phyloP scores from a whole-genome alignment of 1,140 invertebrate species.

The Adoxophyes honmai region DNA sequence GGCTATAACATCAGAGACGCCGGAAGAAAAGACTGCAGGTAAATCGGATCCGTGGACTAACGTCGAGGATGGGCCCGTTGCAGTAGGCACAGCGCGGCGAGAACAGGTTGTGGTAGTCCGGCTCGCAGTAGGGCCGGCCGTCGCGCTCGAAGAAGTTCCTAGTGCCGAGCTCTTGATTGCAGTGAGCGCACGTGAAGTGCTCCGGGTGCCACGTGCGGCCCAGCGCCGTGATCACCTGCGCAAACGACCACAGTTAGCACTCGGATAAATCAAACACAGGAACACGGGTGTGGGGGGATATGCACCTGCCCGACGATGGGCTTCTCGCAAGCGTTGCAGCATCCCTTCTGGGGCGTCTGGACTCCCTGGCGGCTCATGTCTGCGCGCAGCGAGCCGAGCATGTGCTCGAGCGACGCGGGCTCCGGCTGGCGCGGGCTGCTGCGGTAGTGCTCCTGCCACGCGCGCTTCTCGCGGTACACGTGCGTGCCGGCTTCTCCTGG shows the following conservation, averaged over 20 bases:
- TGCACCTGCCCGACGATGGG: constrained; percentile 97
- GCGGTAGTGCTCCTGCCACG: constrained; percentile 72
- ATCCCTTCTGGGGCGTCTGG: constrained; percentile 97
- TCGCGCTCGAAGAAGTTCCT: constrained; percentile 99
- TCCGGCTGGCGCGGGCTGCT: constrained; percentile 64
- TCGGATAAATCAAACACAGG: not conserved
- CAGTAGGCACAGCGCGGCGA: constrained; percentile 98
- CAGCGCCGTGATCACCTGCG: constrained; percentile 93
- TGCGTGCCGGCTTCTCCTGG: constrained; percentile 54
- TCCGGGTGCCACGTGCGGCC: constrained; percentile 99
- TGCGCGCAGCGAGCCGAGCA: constrained; percentile 86
- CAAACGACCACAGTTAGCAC: not conserved
- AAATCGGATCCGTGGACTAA: constrained; percentile 72
- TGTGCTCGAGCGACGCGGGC: constrained; percentile 72
- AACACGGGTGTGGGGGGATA: not conserved
- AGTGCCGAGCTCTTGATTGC: constrained; percentile 96
- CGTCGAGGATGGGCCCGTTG: constrained; percentile 98
- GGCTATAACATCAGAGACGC: constrained; percentile 22
- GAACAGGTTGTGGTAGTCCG: constrained; percentile 98
- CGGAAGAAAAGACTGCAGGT: constrained; percentile 17
- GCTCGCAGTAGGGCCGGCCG: constrained; percentile 97
- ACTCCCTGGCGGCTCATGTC: constrained; percentile 98
- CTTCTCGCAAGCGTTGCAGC: constrained; percentile 98
- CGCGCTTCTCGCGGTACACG: constrained; percentile 64
- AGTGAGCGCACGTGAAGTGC: constrained; percentile 98